A percentile compares a stretch with the other conserved stretches of the same genome.
Evolutionary conservation across 2,888 invertebrate species (phyloP).

Genomic region (Napeogenes inachia): DNA sequence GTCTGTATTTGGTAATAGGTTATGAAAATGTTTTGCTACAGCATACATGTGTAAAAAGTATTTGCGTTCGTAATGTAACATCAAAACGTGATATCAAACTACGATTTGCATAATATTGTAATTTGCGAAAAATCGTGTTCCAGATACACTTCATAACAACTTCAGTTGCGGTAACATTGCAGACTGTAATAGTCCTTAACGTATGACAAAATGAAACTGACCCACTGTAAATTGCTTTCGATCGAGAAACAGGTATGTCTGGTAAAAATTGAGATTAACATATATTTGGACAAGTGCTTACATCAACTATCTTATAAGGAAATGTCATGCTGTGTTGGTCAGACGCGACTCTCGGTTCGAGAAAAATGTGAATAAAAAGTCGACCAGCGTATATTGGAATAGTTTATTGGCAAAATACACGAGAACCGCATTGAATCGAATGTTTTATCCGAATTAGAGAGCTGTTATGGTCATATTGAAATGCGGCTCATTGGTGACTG

Average conservation of each 20-base stretch:
- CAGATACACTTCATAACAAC: conserved; percentile 11
- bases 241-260: conserved; percentile 14
- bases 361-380: conserved; percentile 38
- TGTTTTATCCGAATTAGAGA: conserved; percentile 16
- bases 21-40: no score
- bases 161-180: conserved; percentile 37
- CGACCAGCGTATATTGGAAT: conserved; percentile 22
- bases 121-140: conserved; percentile 26
- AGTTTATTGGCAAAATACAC: conserved; percentile 25
- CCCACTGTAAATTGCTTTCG: conserved; percentile 31
- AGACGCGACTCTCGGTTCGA: conserved; percentile 24
- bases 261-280: conserved; percentile 39
- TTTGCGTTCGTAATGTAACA: no score
- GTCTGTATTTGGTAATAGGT: no score
- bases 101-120: conserved; percentile 22
- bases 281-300: conserved; percentile 42
- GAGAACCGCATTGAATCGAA: conserved; percentile 11
- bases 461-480: conserved; percentile 10
- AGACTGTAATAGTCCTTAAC: conserved; percentile 34
- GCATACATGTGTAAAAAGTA: no score
- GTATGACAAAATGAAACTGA: conserved; percentile 29
- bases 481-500: conserved; percentile 2
- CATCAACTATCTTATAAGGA: conserved; percentile 42
- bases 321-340: conserved; percentile 32
- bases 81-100: background rate